These are phyloP conservation scores for Brachystomella parvula DNA, from an alignment of 1,140 invertebrate species.

Conservation along the genomic window DNA sequence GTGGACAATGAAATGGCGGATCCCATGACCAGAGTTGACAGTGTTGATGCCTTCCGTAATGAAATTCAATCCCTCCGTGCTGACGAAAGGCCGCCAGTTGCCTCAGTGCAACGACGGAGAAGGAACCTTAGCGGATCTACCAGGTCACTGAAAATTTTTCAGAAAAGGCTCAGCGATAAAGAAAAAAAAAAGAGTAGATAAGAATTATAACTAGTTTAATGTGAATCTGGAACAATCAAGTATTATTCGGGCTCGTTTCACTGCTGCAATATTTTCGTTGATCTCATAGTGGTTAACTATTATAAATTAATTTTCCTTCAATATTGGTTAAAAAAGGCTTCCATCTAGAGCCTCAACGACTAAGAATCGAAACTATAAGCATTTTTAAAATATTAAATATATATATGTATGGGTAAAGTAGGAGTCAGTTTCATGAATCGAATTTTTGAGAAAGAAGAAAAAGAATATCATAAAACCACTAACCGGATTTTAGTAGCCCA, in stretches of 20 bases:
- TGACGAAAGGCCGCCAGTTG: background rate
- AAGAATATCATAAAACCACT: background rate
- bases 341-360: background rate
- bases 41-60: background rate
- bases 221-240: background rate
- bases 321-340: background rate
- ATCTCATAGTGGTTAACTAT: background rate
- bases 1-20: background rate
- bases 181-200: background rate
- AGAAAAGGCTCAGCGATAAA: background rate
- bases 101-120: background rate
- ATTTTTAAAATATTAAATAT: background rate
- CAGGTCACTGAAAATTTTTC: background rate
- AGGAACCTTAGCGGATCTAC: background rate
- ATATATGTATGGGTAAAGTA: background rate
- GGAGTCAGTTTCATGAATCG: background rate
- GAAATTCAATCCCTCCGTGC: background rate
- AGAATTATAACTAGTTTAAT: background rate
- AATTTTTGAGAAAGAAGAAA: background rate
- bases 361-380: background rate
- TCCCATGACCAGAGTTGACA: background rate
- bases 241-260: background rate
- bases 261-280: background rate
- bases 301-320: background rate
- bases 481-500: constrained; percentile 56